Evolutionary conservation across 2,888 invertebrate species (phyloP).

Genomic region (Melipona beecheii): DNA sequence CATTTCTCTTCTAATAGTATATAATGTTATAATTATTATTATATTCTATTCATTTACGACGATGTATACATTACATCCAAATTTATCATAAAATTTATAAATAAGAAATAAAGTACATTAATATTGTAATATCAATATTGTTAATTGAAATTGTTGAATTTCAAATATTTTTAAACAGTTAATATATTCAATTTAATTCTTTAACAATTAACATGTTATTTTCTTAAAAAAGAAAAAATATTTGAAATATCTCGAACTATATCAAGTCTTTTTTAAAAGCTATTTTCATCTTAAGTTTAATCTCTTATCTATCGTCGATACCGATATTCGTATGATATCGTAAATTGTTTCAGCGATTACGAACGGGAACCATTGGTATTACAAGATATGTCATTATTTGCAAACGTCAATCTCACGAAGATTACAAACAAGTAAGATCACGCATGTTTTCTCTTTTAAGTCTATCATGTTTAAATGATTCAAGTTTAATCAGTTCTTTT

Average conservation of each 20-base stretch:
- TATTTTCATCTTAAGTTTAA: conserved; percentile 39
- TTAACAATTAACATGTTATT: background rate
- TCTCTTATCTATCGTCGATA: conserved; percentile 27
- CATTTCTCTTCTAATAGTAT: background rate
- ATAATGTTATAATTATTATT: background rate
- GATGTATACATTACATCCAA: background rate
- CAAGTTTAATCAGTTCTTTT: background rate
- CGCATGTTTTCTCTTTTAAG: conserved; percentile 85
- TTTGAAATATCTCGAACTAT: conserved; percentile 3
- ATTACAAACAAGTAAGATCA: conserved; percentile 85
- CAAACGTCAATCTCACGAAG: conserved; percentile 86
- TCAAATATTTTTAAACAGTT: background rate
- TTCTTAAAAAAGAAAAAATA: background rate
- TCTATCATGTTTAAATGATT: conserved; percentile 77
- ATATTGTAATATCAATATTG: background rate
- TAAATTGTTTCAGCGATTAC: conserved; percentile 83
- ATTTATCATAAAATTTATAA: background rate
- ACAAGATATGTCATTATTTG: conserved; percentile 86
- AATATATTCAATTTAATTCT: no score
- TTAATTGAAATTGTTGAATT: background rate
- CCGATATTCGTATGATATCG: conserved; percentile 39
- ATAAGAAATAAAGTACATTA: background rate
- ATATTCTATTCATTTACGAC: background rate
- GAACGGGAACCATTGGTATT: conserved; percentile 86
- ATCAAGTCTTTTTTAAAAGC: conserved; percentile 8